Conservation (phyloP, 2,797 vertebrate genomes). For the Intellagama lesueurii region DNA sequence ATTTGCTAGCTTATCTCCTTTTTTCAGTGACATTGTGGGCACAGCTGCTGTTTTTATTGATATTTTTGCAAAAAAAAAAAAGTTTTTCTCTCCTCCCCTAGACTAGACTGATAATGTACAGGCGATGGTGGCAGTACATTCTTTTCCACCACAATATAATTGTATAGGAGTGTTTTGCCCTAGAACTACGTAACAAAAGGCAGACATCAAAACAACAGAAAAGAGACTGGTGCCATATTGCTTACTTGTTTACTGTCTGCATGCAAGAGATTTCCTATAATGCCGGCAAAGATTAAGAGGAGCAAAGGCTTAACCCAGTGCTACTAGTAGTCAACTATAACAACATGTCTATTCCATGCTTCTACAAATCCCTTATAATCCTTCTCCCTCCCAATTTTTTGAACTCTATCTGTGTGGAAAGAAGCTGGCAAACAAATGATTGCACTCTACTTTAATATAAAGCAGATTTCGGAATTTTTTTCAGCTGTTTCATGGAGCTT, state of each 20-base stretch:
- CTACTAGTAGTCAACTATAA: constrained; percentile 30
- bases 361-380: constrained; percentile 34
- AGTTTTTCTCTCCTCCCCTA: not conserved
- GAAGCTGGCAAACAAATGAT: constrained; percentile 30
- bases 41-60: not conserved
- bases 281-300: constrained; percentile 17
- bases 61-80: not conserved
- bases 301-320: constrained; percentile 19
- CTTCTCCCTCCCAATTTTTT: not conserved
- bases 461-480: not conserved
- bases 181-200: not conserved
- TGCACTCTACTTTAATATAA: constrained; percentile 12
- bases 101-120: not conserved
- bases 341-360: constrained; percentile 27
- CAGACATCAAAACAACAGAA: constrained; percentile 42
- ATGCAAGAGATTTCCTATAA: constrained; percentile 20
- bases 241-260: constrained; percentile 32
- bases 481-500: not conserved
- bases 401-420: constrained; percentile 16
- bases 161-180: not conserved
- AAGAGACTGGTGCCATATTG: constrained; percentile 28
- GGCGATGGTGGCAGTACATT: not conserved
- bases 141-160: not conserved
- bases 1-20: not conserved
- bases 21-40: not conserved